Evolutionary conservation across 2,888 invertebrate species (phyloP).

Genomic region (Aphodius sticticus): DNA sequence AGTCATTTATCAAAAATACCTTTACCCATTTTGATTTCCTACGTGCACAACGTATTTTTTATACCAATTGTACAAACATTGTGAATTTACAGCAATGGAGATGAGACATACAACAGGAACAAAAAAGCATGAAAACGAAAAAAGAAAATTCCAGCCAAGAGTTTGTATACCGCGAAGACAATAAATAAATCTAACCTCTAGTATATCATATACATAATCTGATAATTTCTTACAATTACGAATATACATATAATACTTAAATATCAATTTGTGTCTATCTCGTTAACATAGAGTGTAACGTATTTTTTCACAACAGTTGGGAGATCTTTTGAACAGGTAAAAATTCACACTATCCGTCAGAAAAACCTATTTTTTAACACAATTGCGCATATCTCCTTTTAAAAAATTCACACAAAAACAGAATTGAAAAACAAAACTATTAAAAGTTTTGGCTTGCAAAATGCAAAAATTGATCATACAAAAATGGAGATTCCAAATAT

Average conservation of each 20-base stretch:
- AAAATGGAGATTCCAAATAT: neutral
- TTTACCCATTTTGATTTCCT: conserved; percentile 39
- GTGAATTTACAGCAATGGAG: conserved; percentile 30
- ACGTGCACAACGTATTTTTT: conserved; percentile 12
- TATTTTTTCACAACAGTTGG: conserved; percentile 38
- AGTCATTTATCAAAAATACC: conserved; percentile 49
- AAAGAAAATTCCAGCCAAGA: conserved; percentile 33
- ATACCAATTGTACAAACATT: conserved; percentile 30
- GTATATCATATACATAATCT: conserved; percentile 43
- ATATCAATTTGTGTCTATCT: conserved; percentile 34
- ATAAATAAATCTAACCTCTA: conserved; percentile 46
- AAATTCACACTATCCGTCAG: conserved; percentile 13
- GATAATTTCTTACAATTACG: conserved; percentile 43
- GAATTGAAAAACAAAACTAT: neutral
- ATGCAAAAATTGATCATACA: neutral
- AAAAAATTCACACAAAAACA: neutral
- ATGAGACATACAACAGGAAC: conserved; percentile 37
- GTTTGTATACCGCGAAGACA: conserved; percentile 28
- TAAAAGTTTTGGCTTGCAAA: neutral
- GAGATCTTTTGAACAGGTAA: neutral
- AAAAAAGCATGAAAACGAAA: conserved; percentile 30
- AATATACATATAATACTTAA: conserved; percentile 49
- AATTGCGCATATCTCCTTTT: neutral
- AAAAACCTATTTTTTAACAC: neutral
- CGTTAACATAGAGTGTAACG: conserved; percentile 39